Conservation (phyloP, 1,140 invertebrate genomes). For the Drosophila bipectinata region DNA sequence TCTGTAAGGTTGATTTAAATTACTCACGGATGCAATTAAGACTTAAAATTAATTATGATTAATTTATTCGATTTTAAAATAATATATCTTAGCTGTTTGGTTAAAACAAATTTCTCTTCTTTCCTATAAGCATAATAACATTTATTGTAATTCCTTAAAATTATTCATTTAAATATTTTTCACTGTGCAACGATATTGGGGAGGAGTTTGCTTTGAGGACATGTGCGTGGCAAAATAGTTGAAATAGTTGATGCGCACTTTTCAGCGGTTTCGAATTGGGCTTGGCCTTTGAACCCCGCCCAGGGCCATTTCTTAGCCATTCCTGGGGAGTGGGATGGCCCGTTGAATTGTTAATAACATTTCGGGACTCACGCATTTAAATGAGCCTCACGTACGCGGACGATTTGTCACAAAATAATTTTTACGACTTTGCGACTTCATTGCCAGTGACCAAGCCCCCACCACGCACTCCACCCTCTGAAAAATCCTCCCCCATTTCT, state of each 20-base stretch:
- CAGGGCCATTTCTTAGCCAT: constrained; percentile 14
- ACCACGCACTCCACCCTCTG: constrained; percentile 18
- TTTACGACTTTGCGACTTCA: constrained; percentile 83
- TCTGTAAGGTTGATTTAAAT: background rate
- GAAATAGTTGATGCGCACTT: constrained; percentile 82
- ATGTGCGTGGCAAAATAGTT: constrained; percentile 81
- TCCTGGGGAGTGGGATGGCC: constrained; percentile 29
- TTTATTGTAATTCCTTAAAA: background rate
- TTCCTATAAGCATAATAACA: too few species aligned
- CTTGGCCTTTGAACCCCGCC: constrained; percentile 64
- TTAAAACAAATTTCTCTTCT: too few species aligned
- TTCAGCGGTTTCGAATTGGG: constrained; percentile 73
- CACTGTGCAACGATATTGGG: background rate
- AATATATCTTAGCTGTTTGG: too few species aligned
- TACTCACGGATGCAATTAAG: background rate
- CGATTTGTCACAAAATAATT: constrained; percentile 84
- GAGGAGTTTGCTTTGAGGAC: constrained; percentile 30
- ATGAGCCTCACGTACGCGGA: constrained; percentile 82
- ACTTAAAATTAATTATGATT: too few species aligned
- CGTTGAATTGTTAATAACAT: constrained; percentile 78
- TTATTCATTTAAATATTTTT: background rate
- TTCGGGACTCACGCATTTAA: constrained; percentile 79
- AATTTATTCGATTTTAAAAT: too few species aligned
- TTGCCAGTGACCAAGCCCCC: constrained; percentile 61
- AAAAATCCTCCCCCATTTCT: background rate